A percentile compares a stretch with the other conserved stretches of the same genome.
phyloP scores from a whole-genome alignment of 2,888 invertebrate genomes.

The Myopa tessellatipennis region DNA sequence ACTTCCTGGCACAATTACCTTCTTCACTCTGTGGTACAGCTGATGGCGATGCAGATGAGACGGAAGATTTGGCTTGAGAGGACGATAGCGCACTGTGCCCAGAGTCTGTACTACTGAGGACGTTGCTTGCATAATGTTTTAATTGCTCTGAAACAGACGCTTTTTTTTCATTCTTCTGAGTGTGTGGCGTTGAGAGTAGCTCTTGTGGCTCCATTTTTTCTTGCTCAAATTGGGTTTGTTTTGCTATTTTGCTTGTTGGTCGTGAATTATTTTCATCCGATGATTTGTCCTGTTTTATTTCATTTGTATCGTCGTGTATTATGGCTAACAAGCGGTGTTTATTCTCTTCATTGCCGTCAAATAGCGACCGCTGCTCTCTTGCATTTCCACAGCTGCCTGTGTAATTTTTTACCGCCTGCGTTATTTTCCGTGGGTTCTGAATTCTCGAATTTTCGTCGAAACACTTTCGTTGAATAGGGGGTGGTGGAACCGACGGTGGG shows the following conservation, averaged over 20 bases:
- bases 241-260: constrained; percentile 51
- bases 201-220: too few relatives aligned
- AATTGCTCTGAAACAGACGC: neutral
- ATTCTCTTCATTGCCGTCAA: constrained; percentile 62
- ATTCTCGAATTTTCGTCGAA: constrained; percentile 60
- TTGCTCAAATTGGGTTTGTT: neutral
- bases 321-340: constrained; percentile 75
- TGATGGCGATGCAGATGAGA: constrained; percentile 38
- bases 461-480: constrained; percentile 62
- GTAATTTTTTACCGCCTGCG: constrained; percentile 42
- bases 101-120: neutral
- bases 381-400: constrained; percentile 50
- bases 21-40: constrained; percentile 15
- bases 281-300: constrained; percentile 51
- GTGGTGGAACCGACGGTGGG: constrained; percentile 60
- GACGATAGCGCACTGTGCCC: neutral
- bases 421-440: constrained; percentile 44
- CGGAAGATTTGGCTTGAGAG: neutral
- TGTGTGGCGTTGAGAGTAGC: neutral
- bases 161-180: neutral
- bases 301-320: constrained; percentile 71
- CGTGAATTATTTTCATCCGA: constrained; percentile 64
- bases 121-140: constrained; percentile 2
- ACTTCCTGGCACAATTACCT: neutral
- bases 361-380: constrained; percentile 44